Conservation (phyloP, 2,113 vertebrate species). For the Anolis carolinensis region DNA sequence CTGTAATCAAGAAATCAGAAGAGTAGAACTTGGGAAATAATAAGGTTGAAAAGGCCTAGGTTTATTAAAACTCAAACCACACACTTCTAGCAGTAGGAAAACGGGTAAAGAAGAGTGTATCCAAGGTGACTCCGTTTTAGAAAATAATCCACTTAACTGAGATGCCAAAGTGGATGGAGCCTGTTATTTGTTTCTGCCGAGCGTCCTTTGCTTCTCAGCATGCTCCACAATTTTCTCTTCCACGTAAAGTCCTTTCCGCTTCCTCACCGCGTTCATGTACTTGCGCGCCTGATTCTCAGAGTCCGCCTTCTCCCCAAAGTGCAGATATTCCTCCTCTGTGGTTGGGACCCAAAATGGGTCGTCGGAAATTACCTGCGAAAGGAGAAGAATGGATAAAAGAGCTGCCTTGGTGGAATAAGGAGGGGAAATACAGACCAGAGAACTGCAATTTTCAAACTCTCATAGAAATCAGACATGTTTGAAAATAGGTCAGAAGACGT, state of each 20-base stretch:
- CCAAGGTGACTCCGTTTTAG: slow-evolving; percentile 18
- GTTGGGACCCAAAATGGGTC: slow-evolving; percentile 98
- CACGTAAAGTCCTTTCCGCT: slow-evolving; percentile 92
- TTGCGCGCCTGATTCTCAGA: slow-evolving; percentile 92
- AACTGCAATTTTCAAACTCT: not conserved
- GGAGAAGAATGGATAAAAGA: not conserved
- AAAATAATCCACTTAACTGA: slow-evolving; percentile 35
- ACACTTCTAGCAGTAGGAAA: slow-evolving; percentile 32
- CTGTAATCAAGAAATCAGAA: too few relatives aligned
- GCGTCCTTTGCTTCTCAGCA: slow-evolving; percentile 95
- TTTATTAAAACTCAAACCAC: slow-evolving; percentile 61
- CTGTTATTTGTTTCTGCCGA: slow-evolving; percentile 90
- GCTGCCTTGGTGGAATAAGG: not conserved
- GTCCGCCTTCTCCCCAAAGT: slow-evolving; percentile 97
- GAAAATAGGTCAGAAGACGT: not conserved
- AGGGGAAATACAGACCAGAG: not conserved
- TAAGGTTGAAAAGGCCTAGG: slow-evolving; percentile 36
- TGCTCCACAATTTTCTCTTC: slow-evolving; percentile 97
- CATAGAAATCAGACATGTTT: not conserved
- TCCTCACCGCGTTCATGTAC: slow-evolving; percentile 92
- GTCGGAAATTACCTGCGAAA: slow-evolving; percentile 84
- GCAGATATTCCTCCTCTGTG: slow-evolving; percentile 95
- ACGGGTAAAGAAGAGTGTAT: slow-evolving; percentile 30
- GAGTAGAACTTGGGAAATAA: too few relatives aligned
- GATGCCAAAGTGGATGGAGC: not conserved